These are phyloP conservation scores for Cyclophora albipunctata DNA, from an alignment of 2,888 invertebrate genomes.

Conservation along the genomic window DNA sequence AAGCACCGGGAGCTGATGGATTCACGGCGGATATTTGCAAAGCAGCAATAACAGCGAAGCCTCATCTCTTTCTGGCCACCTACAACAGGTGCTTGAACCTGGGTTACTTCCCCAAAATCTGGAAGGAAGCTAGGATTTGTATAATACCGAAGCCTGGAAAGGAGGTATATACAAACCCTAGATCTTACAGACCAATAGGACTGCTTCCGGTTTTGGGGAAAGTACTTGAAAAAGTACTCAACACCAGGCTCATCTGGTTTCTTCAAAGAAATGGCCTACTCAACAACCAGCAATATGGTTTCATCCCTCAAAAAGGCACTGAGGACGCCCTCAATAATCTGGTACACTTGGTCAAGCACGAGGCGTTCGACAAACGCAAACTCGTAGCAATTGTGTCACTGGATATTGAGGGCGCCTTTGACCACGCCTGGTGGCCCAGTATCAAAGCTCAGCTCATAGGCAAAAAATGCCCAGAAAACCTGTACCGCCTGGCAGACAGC, in stretches of 20 bases:
- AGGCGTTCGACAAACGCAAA: too few species aligned
- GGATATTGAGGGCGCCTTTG: too few species aligned
- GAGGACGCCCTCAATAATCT: too few species aligned
- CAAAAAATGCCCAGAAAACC: too few species aligned
- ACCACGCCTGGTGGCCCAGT: too few species aligned
- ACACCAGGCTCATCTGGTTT: not conserved
- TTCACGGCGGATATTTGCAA: slow-evolving; percentile 5
- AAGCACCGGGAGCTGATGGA: slow-evolving; percentile 6
- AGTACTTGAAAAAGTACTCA: not conserved
- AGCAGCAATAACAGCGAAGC: not conserved
- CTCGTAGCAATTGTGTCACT: too few species aligned
- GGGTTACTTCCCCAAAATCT: slow-evolving; percentile 1
- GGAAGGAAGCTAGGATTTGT: slow-evolving; percentile 1
- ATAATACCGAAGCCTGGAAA: not conserved
- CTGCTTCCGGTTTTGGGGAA: not conserved
- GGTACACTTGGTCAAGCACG: too few species aligned
- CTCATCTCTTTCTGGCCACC: not conserved
- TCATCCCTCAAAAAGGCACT: not conserved
- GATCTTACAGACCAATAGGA: not conserved
- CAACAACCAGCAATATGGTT: not conserved
- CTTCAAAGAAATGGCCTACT: not conserved
- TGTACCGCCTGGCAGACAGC: too few species aligned
- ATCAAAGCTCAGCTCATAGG: too few species aligned
- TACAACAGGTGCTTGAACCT: not conserved
- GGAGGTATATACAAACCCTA: not conserved